phyloP scores from a whole-genome alignment of 2,113 vertebrate genomes.

The Glaucidium brasilianum region DNA sequence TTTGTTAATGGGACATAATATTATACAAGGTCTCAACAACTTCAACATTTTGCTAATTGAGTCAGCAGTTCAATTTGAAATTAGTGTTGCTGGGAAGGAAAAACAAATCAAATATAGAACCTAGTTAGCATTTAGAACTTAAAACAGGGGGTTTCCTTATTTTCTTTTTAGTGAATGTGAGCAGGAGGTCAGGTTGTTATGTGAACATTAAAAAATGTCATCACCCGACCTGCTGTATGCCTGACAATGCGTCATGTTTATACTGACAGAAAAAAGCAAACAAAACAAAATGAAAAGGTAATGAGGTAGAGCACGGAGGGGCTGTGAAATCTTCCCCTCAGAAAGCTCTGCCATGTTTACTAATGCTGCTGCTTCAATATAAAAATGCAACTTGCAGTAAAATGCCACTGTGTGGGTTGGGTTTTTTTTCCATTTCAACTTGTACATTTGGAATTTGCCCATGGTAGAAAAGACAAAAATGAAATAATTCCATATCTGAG shows the following conservation, averaged over 20 bases:
- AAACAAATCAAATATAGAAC: constrained; percentile 39
- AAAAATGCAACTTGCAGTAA: not conserved
- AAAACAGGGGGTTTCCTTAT: not conserved
- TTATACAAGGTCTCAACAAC: constrained; percentile 5
- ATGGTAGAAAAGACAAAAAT: not conserved
- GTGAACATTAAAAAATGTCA: constrained; percentile 51
- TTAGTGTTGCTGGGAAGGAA: constrained; percentile 15
- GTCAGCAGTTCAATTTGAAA: constrained; percentile 30
- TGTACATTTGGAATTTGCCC: not conserved
- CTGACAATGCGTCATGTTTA: constrained; percentile 10
- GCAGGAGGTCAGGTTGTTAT: constrained; percentile 41
- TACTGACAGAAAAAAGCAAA: not conserved
- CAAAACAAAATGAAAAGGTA: constrained; percentile 28
- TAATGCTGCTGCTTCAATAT: not conserved
- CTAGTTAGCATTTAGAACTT: constrained; percentile 27
- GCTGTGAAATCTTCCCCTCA: not conserved
- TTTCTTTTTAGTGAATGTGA: not conserved
- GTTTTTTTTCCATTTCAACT: not conserved
- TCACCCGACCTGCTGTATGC: not conserved
- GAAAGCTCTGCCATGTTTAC: constrained; percentile 25
- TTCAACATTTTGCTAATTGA: constrained; percentile 44
- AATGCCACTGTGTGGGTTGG: not conserved
- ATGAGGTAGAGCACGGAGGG: constrained; percentile 26
- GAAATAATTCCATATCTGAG: not conserved
- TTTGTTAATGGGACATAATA: constrained; percentile 30